Conservation (phyloP, 2,888 invertebrate species). For the Stenodema calcarata region DNA sequence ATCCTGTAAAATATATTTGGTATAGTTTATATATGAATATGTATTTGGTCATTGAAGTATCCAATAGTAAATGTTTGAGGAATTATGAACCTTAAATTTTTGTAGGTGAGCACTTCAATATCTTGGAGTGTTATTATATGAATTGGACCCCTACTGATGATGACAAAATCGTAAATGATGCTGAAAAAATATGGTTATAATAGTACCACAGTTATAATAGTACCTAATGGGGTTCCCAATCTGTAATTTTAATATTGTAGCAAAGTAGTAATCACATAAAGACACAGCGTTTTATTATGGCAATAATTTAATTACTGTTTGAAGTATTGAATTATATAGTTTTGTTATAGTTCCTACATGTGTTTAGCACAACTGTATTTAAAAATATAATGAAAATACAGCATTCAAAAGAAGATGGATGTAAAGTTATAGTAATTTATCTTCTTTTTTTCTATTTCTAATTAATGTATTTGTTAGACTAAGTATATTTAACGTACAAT, state of each 20-base stretch:
- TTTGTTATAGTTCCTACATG: constrained; percentile 46
- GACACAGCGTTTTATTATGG: constrained; percentile 27
- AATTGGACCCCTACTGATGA: background rate
- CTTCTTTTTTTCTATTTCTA: constrained; percentile 24
- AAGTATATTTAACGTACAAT: constrained; percentile 48
- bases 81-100: background rate
- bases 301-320: constrained; percentile 24
- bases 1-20: constrained; percentile 14
- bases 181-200: too few relatives aligned
- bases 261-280: constrained; percentile 17
- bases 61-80: background rate
- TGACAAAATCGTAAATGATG: background rate
- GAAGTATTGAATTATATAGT: constrained; percentile 25
- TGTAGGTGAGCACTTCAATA: background rate
- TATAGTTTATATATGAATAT: constrained; percentile 5
- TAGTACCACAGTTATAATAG: background rate
- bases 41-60: background rate
- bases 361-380: constrained; percentile 46
- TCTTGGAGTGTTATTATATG: background rate
- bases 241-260: background rate
- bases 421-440: background rate
- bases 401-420: background rate
- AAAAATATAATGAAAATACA: background rate
- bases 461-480: constrained; percentile 10
- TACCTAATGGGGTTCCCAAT: constrained; percentile 1